Base-by-base conservation (phyloP, 1,140 invertebrate genomes). In the Drosophila lacteicornis region DNA sequence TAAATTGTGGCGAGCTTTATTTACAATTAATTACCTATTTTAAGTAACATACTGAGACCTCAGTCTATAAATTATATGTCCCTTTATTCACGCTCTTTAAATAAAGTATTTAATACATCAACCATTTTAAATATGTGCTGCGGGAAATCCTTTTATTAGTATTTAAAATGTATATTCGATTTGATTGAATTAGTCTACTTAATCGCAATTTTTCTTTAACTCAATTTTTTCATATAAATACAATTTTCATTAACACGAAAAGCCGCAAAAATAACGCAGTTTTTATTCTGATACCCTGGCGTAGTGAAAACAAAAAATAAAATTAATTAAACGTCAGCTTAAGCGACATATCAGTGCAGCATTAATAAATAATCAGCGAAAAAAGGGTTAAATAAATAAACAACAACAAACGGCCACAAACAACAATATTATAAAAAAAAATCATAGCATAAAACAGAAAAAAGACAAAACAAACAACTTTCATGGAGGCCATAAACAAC, bases 291-390 rank as follows among this genome's bases (percentile, higher is more conserved):
- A 49, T 71, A 60, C 38, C 46, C 38, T 40, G 2, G 38, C 33
- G 27, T 56, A 69, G 61, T 60, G 57, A 86, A 86, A 86, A 86
- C 22, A 82, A 77, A 83, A 66, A 83, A 84, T 80, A 75, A 83
- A 87, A 88, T 87, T 87, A 88, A 87, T 87, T 87, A 87, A 88
- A 87, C 62, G 83, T 84, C 83, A 84, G 77, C 78, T 88, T 87
- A 87, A 87, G 65, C 83, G 80, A 51, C 61, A 70, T 87, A 87
- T 87, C 85, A 87, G 68, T 79, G 77, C 73, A 57, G 77, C 80
- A 78, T 84, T 88, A 88, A 88, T 88, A 87, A 80, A 87, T 87
- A 74, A 87, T 68, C 76, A 77, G 47, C 45, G 43, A 56, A 70
- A 79, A 68, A 69, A 55, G 43, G 42, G 45, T 75, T 80, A 80